Evolutionary conservation across 92 coral and sea anemone genomes (phyloP).

Genomic region (Scolanthus callimorphus): DNA sequence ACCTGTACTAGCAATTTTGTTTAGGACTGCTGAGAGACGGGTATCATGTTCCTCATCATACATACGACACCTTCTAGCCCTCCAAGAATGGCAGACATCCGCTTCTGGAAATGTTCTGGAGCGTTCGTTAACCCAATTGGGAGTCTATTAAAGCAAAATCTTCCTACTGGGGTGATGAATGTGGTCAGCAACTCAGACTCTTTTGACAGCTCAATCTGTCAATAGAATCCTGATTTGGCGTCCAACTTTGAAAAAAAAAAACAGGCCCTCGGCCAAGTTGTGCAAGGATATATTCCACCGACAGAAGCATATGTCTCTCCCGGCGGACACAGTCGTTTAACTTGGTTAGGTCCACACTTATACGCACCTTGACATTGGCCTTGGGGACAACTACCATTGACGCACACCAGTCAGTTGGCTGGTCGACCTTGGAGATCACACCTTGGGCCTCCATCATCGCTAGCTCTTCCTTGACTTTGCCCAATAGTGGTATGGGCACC

Average conservation of each 20-base stretch:
- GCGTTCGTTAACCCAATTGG: conserved; percentile 32
- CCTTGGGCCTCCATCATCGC: conserved; percentile 15
- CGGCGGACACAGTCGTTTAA: conserved; percentile 25
- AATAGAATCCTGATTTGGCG: conserved; percentile 34
- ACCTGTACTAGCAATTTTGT: not conserved
- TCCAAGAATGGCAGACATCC: conserved; percentile 21
- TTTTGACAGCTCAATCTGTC: conserved; percentile 21
- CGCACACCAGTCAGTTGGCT: conserved; percentile 44
- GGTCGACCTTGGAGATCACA: conserved; percentile 33
- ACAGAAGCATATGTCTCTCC: conserved; percentile 37
- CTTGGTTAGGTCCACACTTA: conserved; percentile 18
- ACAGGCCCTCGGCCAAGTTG: conserved; percentile 36
- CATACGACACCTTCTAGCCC: conserved; percentile 34
- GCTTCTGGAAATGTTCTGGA: conserved; percentile 42
- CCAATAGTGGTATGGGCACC: conserved; percentile 14
- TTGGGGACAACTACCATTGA: conserved; percentile 45
- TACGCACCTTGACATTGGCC: conserved; percentile 19
- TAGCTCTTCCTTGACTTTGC: conserved; percentile 12
- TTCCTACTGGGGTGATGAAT: conserved; percentile 28
- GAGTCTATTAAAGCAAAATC: conserved; percentile 32
- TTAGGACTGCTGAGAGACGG: not conserved
- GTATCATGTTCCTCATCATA: conserved; percentile 13
- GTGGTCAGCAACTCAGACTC: conserved; percentile 24
- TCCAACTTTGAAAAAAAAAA: conserved; percentile 39
- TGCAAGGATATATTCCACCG: conserved; percentile 51